These are phyloP conservation scores for Scyliorhinus canicula DNA, from an alignment of 2,797 vertebrate genomes.

Conservation along the genomic window DNA sequence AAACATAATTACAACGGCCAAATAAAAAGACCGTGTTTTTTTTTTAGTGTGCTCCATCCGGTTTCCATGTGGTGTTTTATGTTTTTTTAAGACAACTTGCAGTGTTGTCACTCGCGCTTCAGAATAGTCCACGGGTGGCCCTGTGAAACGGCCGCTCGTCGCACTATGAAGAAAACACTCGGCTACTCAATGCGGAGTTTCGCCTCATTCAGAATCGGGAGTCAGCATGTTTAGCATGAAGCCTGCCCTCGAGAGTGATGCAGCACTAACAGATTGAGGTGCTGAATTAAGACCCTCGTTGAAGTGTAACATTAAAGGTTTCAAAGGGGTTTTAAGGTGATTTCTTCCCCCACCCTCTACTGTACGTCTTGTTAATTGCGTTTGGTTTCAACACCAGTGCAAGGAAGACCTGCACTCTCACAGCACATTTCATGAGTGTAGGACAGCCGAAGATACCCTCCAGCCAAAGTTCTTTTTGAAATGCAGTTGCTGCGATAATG, in stretches of 20 bases:
- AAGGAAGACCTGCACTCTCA: background rate
- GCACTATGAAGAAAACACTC: background rate
- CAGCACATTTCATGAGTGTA: background rate
- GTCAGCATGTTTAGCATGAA: background rate
- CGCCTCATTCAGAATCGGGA: background rate
- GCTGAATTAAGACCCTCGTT: background rate
- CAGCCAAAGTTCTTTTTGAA: background rate
- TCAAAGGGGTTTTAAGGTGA: background rate
- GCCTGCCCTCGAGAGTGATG: background rate
- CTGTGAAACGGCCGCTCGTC: background rate
- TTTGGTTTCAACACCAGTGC: background rate
- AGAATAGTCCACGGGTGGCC: background rate
- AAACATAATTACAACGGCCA: slow-evolving; percentile 11
- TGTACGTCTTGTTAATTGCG: background rate
- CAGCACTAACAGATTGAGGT: background rate
- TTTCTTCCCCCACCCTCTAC: background rate
- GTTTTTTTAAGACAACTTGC: background rate
- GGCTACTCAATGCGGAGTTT: background rate
- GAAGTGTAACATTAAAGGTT: background rate
- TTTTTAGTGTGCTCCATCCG: background rate
- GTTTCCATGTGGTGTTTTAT: background rate
- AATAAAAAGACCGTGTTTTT: background rate
- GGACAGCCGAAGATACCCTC: background rate
- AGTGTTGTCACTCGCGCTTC: background rate
- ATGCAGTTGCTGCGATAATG: background rate